Evolutionary conservation across 2,888 invertebrate genomes (phyloP).

Genomic region (Rhagonycha fulva): DNA sequence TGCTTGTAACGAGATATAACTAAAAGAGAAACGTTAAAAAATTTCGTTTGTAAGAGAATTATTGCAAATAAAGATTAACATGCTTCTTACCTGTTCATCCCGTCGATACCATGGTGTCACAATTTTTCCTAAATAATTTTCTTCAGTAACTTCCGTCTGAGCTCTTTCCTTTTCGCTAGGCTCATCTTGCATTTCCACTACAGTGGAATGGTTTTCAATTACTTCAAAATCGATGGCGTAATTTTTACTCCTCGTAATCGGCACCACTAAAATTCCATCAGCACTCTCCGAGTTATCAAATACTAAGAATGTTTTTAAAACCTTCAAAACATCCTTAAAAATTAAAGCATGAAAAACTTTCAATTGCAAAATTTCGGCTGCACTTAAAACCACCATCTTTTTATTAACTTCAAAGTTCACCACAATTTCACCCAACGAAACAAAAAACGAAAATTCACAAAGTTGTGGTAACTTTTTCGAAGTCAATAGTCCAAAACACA

Average conservation of each 20-base stretch:
- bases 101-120: conserved; percentile 86
- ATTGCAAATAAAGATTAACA: background rate
- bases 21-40: conserved; percentile 31
- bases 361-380: conserved; percentile 58
- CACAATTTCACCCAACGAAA: conserved; percentile 65
- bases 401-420: conserved; percentile 61
- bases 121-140: conserved; percentile 72
- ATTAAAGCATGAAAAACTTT: conserved; percentile 73
- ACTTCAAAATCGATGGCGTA: conserved; percentile 66
- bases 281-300: conserved; percentile 60
- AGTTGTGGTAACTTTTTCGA: conserved; percentile 63
- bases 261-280: conserved; percentile 44
- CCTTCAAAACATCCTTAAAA: conserved; percentile 71
- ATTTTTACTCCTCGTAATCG: conserved; percentile 34
- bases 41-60: no score
- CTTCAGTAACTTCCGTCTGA: conserved; percentile 58
- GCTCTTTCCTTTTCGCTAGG: conserved; percentile 58
- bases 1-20: conserved; percentile 71
- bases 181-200: conserved; percentile 52
- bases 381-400: conserved; percentile 53
- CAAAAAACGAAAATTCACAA: conserved; percentile 75
- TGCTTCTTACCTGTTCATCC: conserved; percentile 52
- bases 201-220: conserved; percentile 55
- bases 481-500: conserved; percentile 69
- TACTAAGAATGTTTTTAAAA: conserved; percentile 66